Base-by-base conservation (phyloP, 2,888 invertebrate genomes). In the Chorisops tibialis region DNA sequence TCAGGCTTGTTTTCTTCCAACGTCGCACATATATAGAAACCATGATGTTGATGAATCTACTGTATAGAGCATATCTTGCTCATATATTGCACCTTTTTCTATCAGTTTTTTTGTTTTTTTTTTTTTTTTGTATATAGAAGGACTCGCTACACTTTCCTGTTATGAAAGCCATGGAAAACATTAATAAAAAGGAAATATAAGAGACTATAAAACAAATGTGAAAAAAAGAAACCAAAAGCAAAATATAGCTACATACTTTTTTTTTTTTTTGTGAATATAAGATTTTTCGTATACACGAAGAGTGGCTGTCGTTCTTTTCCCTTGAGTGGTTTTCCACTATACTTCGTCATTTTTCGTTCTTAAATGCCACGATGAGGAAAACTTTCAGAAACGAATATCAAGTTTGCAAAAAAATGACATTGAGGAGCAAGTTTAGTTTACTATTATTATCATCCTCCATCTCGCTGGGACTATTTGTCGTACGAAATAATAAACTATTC, bases 1-100 rank as follows among this genome's bases (percentile, higher is more conserved):
- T 69, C 70, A 70, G 71, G 68, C 68, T 62, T 48, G 49, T 37
- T 30, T 24, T 41, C 50, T 18, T 18, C 43, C 56, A 56, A n/a
- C 43, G 45, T 43, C 6, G 22, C 41, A 41, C 19, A 21, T 19
- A 12, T 48, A 22, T 1, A 48, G 22, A 11, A 22, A 6, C 7
- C 3, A 16, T 18, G 16, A 21, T 45, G 18, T 5, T 22, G 19
- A 21, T 30, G 30, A 30, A 30, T 30, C 5, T 30, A 30, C 30
- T 30, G 30, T 5, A 30, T 7, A 9, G 12, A 48, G 21, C 11
- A 22, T 45, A 21, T 45, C 9, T 7, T 12, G 37, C 37, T 37
- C 37, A 12, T 12, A 11, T 37, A 7, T 7, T 37, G 1, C 37
- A 7, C 9, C 12, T 37, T 37, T 12, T 12, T 7, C 37, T 37